Evolutionary conservation across 2,797 vertebrate species (phyloP).

Genomic region (Chrysocyon brachyurus): DNA sequence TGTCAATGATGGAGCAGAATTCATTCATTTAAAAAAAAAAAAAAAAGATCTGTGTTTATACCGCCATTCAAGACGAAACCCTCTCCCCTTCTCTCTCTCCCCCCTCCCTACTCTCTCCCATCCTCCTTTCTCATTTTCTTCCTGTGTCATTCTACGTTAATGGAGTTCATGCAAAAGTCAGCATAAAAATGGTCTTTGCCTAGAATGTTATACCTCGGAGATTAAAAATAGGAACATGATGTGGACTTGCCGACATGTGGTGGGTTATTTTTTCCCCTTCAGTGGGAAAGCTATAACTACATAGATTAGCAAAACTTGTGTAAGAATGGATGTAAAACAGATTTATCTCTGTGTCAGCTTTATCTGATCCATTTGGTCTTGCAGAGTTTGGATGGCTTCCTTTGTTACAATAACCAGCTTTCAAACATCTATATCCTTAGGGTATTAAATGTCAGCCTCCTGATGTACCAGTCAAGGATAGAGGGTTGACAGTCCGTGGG

Average conservation of each 20-base stretch:
- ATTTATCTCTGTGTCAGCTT: slow-evolving; percentile 91
- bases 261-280: slow-evolving; percentile 73
- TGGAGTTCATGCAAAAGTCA: slow-evolving; percentile 78
- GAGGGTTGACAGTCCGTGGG: slow-evolving; percentile 86
- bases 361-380: slow-evolving; percentile 91
- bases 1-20: slow-evolving; percentile 85
- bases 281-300: slow-evolving; percentile 88
- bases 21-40: slow-evolving; percentile 80
- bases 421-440: slow-evolving; percentile 90
- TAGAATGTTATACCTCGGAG: slow-evolving; percentile 82
- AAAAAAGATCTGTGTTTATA: slow-evolving; percentile 76
- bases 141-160: slow-evolving; percentile 73
- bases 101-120: not conserved
- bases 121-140: slow-evolving; percentile 71
- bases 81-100: slow-evolving; percentile 3
- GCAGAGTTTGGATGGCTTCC: slow-evolving; percentile 89
- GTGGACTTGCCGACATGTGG: slow-evolving; percentile 83
- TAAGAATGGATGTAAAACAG: slow-evolving; percentile 91
- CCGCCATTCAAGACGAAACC: slow-evolving; percentile 85
- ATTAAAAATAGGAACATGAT: slow-evolving; percentile 84
- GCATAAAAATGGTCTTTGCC: slow-evolving; percentile 84
- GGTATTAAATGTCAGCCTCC: slow-evolving; percentile 90
- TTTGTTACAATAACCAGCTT: slow-evolving; percentile 91
- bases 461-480: slow-evolving; percentile 86
- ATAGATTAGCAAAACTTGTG: slow-evolving; percentile 90